Base-by-base conservation (phyloP, 2,113 vertebrate species). In the Cheilinus undulatus region DNA sequence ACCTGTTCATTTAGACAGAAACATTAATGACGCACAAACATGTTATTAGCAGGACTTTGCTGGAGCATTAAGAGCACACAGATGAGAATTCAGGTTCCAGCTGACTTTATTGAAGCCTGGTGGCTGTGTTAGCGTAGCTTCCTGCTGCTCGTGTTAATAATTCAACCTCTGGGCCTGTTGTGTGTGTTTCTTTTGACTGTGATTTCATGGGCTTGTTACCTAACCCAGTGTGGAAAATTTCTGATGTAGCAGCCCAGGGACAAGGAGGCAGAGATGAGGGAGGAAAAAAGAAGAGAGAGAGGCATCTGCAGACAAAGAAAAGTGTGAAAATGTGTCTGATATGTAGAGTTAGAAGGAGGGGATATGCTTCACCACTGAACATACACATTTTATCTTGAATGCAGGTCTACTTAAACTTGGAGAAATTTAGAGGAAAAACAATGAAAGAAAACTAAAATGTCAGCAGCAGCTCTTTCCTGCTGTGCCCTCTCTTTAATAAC, bases 121-220 rank as follows among this genome's bases (percentile, higher is more conserved):
- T 59, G 67, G 74, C 58, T 60, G 28, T 52, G 58, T 73, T 63
- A 34, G 61, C 34, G 42, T 38, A 59, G 70, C 63, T 54, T 80
- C 70, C 84, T 77, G 79, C 68, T 60, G 82, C 64, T 30, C 27
- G 26, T 73, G 82, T 86, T 82, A 91, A 88, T 85, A 72, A 89
- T 91, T 89, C 57, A 89, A 67, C 69, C 56, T 70, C 50, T 59
- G 58, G 70, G 60, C 45, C 58, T 80, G 66, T 66, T 80, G 67
- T 75, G 72, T 80, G 67, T 75, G 72, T 66, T 74, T 49, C 38
- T 48, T 78, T 40, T 57, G 59, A 64, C 56, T 34, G 19, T 53
- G 62, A 71, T 85, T 85, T 80, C 51, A 43, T 57, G 64, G 76
- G 4, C 34, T 48, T 59, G 74, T 82, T 76, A 78, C 58, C 69